phyloP scores from a whole-genome alignment of 1,140 invertebrate species.

The Drosophila nigromelanica region DNA sequence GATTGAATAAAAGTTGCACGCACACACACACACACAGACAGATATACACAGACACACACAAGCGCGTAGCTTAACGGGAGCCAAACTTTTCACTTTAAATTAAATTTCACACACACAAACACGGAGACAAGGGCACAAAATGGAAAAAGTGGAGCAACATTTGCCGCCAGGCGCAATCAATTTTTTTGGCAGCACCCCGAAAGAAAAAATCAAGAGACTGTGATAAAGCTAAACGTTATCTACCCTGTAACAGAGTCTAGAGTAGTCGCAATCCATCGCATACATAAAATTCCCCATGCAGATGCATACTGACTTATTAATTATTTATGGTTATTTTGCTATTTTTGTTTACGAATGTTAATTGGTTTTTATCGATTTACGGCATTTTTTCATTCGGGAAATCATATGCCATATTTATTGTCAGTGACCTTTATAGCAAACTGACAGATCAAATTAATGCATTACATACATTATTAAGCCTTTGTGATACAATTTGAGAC shows the following conservation, averaged over 20 bases:
- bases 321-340: background rate
- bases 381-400: background rate
- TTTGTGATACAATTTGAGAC: too few relatives aligned
- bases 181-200: slow-evolving; percentile 27
- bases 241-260: background rate
- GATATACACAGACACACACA: background rate
- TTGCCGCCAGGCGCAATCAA: slow-evolving; percentile 49
- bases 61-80: slow-evolving; percentile 51
- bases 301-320: background rate
- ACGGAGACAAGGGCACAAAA: slow-evolving; percentile 11
- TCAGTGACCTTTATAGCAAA: background rate
- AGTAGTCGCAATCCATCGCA: background rate
- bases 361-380: background rate
- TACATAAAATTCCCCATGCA: too few relatives aligned
- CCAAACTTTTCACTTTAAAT: slow-evolving; percentile 77
- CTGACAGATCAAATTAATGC: background rate
- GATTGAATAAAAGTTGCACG: slow-evolving; percentile 73
- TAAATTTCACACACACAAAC: slow-evolving; percentile 51
- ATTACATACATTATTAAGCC: too few relatives aligned
- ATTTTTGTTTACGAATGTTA: background rate
- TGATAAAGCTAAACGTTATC: background rate
- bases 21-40: slow-evolving; percentile 15
- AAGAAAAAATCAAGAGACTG: background rate
- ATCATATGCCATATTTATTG: background rate
- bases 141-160: slow-evolving; percentile 38